phyloP scores from a whole-genome alignment of 2,113 vertebrate genomes.

The Bubalus kerabau region DNA sequence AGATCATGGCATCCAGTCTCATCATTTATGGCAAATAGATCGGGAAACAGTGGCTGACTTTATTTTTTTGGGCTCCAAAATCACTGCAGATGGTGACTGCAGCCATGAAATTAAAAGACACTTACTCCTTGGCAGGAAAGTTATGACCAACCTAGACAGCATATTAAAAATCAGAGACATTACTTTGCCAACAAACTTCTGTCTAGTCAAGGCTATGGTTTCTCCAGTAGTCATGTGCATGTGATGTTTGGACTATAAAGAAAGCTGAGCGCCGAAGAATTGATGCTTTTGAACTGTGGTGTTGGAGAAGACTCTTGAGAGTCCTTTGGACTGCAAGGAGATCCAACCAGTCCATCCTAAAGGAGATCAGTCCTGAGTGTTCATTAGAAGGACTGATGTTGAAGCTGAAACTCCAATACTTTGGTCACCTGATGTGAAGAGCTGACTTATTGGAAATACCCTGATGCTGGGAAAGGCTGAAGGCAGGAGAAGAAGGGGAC shows the following conservation, averaged over 20 bases:
- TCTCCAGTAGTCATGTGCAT: too few relatives aligned
- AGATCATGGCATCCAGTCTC: too few relatives aligned
- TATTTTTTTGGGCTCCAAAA: too few relatives aligned
- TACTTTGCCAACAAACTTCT: too few relatives aligned
- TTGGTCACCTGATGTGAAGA: background rate
- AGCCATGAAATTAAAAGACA: too few relatives aligned
- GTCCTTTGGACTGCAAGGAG: background rate
- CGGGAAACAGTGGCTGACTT: background rate
- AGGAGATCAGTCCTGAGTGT: background rate
- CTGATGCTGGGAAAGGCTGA: background rate
- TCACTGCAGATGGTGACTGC: too few relatives aligned
- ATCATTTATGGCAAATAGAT: background rate
- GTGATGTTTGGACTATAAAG: background rate
- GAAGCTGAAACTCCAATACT: background rate
- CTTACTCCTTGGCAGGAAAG: too few relatives aligned
- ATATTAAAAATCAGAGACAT: too few relatives aligned
- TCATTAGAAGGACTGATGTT: background rate
- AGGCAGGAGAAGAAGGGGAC: background rate
- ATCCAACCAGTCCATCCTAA: background rate
- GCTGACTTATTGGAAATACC: background rate
- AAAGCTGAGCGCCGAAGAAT: background rate
- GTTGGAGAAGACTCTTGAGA: background rate
- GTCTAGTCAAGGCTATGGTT: too few relatives aligned
- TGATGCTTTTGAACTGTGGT: background rate
- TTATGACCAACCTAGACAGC: too few relatives aligned